phyloP scores from a whole-genome alignment of 2,888 invertebrate genomes.

The Nomada lathburiana region DNA sequence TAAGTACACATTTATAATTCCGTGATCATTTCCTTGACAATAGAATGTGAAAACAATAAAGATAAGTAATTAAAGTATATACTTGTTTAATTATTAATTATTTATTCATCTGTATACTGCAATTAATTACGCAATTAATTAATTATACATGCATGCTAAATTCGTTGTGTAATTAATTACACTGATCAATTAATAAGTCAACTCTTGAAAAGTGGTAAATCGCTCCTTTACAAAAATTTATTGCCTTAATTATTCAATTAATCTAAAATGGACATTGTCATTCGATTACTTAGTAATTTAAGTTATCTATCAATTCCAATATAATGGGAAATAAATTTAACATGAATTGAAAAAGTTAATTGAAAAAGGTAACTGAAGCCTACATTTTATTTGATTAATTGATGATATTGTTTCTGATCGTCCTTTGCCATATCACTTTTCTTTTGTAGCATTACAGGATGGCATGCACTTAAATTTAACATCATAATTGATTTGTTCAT shows the following conservation, averaged over 20 bases:
- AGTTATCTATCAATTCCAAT: slow-evolving; percentile 4
- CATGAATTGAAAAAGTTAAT: slow-evolving; percentile 30
- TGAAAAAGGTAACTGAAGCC: slow-evolving; percentile 17
- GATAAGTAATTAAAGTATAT: slow-evolving; percentile 27
- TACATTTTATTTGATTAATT: slow-evolving; percentile 27
- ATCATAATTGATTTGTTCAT: slow-evolving; percentile 71
- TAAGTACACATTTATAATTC: slow-evolving; percentile 11
- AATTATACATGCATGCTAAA: slow-evolving; percentile 39
- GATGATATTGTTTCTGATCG: slow-evolving; percentile 28
- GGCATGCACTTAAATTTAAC: slow-evolving; percentile 81
- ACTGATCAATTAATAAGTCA: slow-evolving; percentile 27
- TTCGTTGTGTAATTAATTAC: slow-evolving; percentile 59
- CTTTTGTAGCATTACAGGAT: slow-evolving; percentile 75
- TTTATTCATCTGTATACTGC: slow-evolving; percentile 35
- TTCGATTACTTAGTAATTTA: slow-evolving; percentile 8
- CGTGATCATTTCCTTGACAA: neutral
- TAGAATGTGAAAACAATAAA: neutral
- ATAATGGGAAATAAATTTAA: slow-evolving; percentile 27
- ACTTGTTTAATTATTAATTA: slow-evolving; percentile 45
- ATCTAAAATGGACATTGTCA: slow-evolving; percentile 20
- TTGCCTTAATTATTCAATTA: slow-evolving; percentile 27
- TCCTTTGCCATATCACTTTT: slow-evolving; percentile 59
- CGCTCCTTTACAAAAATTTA: slow-evolving; percentile 40
- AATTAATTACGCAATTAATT: slow-evolving; percentile 54
- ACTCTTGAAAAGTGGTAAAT: slow-evolving; percentile 30